These are phyloP conservation scores for Cyprinodon brontotheroides DNA, from an alignment of 2,113 vertebrate species.

Conservation along the genomic window DNA sequence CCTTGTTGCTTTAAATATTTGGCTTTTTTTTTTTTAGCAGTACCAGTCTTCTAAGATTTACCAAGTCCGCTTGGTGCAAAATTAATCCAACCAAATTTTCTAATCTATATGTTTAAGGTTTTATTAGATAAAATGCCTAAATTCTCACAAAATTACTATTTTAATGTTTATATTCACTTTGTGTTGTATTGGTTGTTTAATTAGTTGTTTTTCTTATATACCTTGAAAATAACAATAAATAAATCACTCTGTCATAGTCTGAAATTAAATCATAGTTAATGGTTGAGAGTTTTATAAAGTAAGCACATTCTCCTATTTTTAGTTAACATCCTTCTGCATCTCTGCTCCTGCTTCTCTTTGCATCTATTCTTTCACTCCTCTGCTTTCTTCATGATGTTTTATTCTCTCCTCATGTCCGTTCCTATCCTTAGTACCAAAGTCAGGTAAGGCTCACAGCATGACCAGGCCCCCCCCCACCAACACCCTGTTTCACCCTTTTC, in stretches of 20 bases:
- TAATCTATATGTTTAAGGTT: background rate
- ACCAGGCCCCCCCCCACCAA: conserved; percentile 20
- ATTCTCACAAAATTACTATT: background rate
- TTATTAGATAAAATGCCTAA: background rate
- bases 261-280: background rate
- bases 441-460: conserved; percentile 92
- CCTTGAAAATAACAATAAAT: background rate
- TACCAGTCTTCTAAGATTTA: background rate
- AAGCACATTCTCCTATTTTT: background rate
- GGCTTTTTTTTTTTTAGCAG: too few species aligned
- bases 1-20: too few species aligned
- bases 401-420: conserved; percentile 80
- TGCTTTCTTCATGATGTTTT: conserved; percentile 63
- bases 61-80: background rate
- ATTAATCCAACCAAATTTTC: too few species aligned
- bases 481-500: background rate
- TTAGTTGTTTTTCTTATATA: too few species aligned
- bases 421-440: conserved; percentile 95
- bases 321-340: conserved; percentile 77
- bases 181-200: too few species aligned
- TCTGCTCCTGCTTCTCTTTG: conserved; percentile 81
- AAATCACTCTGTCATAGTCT: background rate
- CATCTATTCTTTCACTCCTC: conserved; percentile 81
- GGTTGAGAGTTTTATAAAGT: background rate
- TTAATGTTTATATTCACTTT: background rate